These are phyloP conservation scores for Arrhamphus sclerolepis DNA, from an alignment of 2,797 vertebrate genomes.

Conservation along the genomic window DNA sequence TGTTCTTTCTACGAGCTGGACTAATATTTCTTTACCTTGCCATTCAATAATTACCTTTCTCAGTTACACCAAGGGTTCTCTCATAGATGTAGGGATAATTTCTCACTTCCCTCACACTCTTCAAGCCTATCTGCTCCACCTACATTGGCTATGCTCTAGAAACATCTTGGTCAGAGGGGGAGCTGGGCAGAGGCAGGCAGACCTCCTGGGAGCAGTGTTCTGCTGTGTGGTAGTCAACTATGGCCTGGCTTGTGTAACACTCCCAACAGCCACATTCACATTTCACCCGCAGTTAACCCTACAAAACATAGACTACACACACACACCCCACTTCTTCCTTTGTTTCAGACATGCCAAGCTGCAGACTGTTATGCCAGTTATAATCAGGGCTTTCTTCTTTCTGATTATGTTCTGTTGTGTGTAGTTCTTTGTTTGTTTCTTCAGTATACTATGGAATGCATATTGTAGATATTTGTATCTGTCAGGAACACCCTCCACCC, in stretches of 20 bases:
- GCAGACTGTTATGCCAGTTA: slow-evolving; percentile 52
- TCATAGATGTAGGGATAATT: slow-evolving; percentile 3
- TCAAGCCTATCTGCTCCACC: slow-evolving; percentile 32
- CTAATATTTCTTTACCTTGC: slow-evolving; percentile 8
- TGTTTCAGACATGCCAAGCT: slow-evolving; percentile 45
- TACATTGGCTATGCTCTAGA: slow-evolving; percentile 50
- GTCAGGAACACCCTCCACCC: not conserved
- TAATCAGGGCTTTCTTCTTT: slow-evolving; percentile 44
- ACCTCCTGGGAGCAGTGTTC: slow-evolving; percentile 77
- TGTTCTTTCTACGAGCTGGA: slow-evolving; percentile 4
- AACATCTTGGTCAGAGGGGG: slow-evolving; percentile 55
- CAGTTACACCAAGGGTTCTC: slow-evolving; percentile 11
- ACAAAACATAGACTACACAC: slow-evolving; percentile 53
- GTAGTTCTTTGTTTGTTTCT: slow-evolving; percentile 50
- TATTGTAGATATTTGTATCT: not conserved
- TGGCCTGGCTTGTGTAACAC: slow-evolving; percentile 76
- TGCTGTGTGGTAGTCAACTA: slow-evolving; percentile 75
- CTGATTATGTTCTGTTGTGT: slow-evolving; percentile 43
- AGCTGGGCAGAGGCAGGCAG: slow-evolving; percentile 57
- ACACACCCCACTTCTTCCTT: slow-evolving; percentile 43
- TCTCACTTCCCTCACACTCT: slow-evolving; percentile 26
- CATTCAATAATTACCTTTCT: slow-evolving; percentile 5
- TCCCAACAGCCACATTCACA: slow-evolving; percentile 70
- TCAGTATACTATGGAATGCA: slow-evolving; percentile 33
- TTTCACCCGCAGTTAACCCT: slow-evolving; percentile 77